Percentiles rank a stretch among this genome's conserved stretches.
phyloP scores from a whole-genome alignment of 2,797 vertebrate species.

The Poecilia wingei region DNA sequence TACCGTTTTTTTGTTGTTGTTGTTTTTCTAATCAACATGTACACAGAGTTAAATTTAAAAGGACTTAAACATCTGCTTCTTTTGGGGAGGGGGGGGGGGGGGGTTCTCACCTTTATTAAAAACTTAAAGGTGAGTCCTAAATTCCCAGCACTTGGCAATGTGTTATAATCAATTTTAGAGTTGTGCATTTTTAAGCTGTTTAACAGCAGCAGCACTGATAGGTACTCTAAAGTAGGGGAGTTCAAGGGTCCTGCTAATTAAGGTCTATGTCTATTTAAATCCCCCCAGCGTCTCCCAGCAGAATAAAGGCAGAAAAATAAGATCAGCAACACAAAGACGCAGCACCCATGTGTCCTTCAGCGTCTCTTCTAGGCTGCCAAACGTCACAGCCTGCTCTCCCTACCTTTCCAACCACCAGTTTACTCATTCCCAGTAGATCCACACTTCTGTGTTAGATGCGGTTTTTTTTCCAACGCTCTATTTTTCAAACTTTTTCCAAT shows the following conservation, averaged over 20 bases:
- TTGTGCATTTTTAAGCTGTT: slow-evolving; percentile 58
- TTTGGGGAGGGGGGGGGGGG: neutral
- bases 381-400: slow-evolving; percentile 57
- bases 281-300: slow-evolving; percentile 64
- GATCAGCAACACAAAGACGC: slow-evolving; percentile 70
- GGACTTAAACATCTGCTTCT: neutral
- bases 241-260: slow-evolving; percentile 83
- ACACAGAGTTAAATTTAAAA: slow-evolving; percentile 6
- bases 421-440: slow-evolving; percentile 60
- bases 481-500: slow-evolving; percentile 42
- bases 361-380: slow-evolving; percentile 67
- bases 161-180: slow-evolving; percentile 65
- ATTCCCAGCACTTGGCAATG: slow-evolving; percentile 32
- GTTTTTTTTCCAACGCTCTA: slow-evolving; percentile 39
- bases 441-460: slow-evolving; percentile 40
- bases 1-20: neutral
- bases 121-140: slow-evolving; percentile 12
- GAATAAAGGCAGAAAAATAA: slow-evolving; percentile 69
- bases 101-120: neutral
- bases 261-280: slow-evolving; percentile 83
- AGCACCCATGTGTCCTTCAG: slow-evolving; percentile 77
- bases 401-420: slow-evolving; percentile 64
- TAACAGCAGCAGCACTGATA: slow-evolving; percentile 61
- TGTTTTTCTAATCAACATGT: slow-evolving; percentile 29
- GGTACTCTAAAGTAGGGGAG: slow-evolving; percentile 64